Evolutionary conservation across 2,797 vertebrate species (phyloP).

Genomic region (Silurus aristotelis): DNA sequence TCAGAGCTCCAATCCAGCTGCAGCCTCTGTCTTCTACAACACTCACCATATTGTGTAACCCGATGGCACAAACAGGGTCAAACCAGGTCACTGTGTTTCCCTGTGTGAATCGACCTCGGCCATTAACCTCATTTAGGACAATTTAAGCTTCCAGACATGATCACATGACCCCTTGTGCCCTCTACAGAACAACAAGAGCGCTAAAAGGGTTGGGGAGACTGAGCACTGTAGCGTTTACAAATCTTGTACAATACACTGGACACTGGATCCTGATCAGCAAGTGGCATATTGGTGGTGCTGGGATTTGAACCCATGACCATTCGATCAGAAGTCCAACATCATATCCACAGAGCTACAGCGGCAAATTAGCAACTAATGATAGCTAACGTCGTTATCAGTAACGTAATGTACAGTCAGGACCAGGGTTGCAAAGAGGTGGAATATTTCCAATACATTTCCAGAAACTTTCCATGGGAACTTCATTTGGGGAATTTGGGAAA

Average conservation of each 20-base stretch:
- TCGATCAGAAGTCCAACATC: too few relatives aligned
- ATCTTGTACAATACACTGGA: background rate
- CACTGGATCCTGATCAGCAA: too few relatives aligned
- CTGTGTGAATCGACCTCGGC: slow-evolving; percentile 25
- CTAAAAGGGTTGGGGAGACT: background rate
- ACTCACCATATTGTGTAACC: background rate
- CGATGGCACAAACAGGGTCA: background rate
- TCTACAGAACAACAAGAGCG: background rate
- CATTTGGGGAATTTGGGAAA: too few relatives aligned
- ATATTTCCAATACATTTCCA: too few relatives aligned
- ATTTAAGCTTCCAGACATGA: background rate
- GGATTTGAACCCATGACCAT: too few relatives aligned
- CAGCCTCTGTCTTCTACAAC: slow-evolving; percentile 22
- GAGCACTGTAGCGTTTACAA: background rate
- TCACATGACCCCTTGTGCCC: background rate
- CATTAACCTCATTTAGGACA: slow-evolving; percentile 48
- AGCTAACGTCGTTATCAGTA: background rate
- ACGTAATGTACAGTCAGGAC: background rate
- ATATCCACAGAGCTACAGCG: too few relatives aligned
- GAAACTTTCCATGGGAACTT: too few relatives aligned
- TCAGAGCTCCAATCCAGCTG: background rate
- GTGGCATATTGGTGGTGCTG: too few relatives aligned
- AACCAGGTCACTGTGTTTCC: background rate
- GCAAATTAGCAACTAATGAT: too few relatives aligned
- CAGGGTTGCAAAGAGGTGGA: too few relatives aligned